These are phyloP conservation scores for Ectropis grisescens DNA, from an alignment of 1,140 invertebrate species.

Conservation along the genomic window DNA sequence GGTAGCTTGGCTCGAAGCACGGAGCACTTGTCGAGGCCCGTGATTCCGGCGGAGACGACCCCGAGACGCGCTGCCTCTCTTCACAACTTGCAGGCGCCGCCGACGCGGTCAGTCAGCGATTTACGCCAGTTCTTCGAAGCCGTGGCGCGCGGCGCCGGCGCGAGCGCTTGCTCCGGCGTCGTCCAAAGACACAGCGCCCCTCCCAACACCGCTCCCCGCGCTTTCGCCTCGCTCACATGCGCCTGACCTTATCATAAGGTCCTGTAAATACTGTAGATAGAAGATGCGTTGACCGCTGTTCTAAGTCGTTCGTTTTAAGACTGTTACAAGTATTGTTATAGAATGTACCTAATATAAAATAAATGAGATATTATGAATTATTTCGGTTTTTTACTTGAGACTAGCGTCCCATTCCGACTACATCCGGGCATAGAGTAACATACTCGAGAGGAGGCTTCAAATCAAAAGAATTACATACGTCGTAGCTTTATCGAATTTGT, in stretches of 20 bases:
- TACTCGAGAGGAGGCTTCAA: neutral
- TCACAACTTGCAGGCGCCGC: constrained; percentile 55
- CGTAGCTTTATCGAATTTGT: neutral
- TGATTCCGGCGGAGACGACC: constrained; percentile 26
- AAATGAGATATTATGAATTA: constrained; percentile 50
- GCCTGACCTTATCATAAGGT: constrained; percentile 22
- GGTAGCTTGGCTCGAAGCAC: constrained; percentile 47
- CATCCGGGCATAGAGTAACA: neutral
- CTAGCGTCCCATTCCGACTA: neutral
- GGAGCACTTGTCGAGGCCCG: constrained; percentile 45
- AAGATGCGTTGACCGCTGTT: constrained; percentile 46
- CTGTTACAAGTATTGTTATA: constrained; percentile 68
- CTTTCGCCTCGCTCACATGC: constrained; percentile 52
- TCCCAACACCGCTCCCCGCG: constrained; percentile 35
- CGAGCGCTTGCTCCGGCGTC: constrained; percentile 17
- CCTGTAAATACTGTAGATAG: constrained; percentile 60
- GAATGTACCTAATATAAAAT: constrained; percentile 61
- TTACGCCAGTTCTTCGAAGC: constrained; percentile 60
- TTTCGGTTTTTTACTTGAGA: constrained; percentile 13
- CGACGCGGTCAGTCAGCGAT: constrained; percentile 54
- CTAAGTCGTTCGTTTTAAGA: constrained; percentile 66
- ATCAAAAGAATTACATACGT: neutral
- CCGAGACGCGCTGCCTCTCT: constrained; percentile 50
- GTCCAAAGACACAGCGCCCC: constrained; percentile 38
- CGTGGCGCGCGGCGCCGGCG: constrained; percentile 47